Evolutionary conservation across 2,797 vertebrate species (phyloP).

Genomic region (Pangasius krempfi): DNA sequence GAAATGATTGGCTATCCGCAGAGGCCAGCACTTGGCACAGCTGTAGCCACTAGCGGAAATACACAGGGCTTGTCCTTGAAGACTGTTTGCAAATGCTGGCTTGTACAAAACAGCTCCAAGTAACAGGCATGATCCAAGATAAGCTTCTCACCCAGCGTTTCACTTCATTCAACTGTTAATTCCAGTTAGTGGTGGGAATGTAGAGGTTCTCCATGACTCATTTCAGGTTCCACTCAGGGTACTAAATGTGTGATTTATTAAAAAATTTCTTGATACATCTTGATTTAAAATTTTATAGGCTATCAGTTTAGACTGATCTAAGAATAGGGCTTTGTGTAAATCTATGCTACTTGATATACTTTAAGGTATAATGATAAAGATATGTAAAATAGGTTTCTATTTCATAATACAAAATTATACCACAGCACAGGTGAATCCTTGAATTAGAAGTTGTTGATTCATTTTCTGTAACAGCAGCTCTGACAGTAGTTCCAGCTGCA

Average conservation of each 20-base stretch:
- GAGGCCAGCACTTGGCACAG: conserved; percentile 7
- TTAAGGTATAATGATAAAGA: not conserved
- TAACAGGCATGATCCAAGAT: not conserved
- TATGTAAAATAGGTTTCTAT: not conserved
- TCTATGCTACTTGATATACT: not conserved
- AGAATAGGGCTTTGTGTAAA: not conserved
- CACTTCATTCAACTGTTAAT: not conserved
- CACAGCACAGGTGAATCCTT: too few relatives aligned
- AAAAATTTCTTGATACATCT: not conserved
- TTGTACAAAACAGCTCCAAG: not conserved
- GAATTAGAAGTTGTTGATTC: too few relatives aligned
- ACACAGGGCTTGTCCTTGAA: conserved; percentile 12
- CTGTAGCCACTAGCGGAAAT: not conserved
- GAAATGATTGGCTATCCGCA: conserved; percentile 8
- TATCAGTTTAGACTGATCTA: not conserved
- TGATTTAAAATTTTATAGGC: not conserved
- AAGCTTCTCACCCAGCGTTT: not conserved
- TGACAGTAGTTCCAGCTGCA: not conserved
- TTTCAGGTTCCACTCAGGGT: not conserved
- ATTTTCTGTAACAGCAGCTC: not conserved
- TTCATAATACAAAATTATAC: not conserved
- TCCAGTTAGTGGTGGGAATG: not conserved
- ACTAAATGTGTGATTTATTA: not conserved
- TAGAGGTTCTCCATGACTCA: not conserved
- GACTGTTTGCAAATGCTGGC: conserved; percentile 11